Evolutionary conservation across 2,797 vertebrate species (phyloP).

Genomic region (Melanogrammus aeglefinus): DNA sequence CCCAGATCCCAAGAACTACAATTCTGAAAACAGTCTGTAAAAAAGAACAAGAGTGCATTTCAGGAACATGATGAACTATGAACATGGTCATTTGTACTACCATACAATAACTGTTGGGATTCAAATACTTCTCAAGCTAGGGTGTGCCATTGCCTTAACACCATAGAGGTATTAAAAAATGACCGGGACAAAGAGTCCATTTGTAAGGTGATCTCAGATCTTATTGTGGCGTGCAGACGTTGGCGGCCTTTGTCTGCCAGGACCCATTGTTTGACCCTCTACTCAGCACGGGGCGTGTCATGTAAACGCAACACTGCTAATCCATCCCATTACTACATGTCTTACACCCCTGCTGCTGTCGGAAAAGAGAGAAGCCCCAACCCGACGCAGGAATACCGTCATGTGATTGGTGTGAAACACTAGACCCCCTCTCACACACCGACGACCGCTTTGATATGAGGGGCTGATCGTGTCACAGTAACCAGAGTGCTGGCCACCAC

Average conservation of each 20-base stretch:
- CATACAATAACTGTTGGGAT: background rate
- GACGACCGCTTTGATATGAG: constrained; percentile 43
- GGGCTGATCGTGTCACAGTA: constrained; percentile 50
- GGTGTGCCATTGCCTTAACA: background rate
- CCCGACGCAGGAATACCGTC: background rate
- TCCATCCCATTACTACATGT: constrained; percentile 47
- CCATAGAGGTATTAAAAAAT: background rate
- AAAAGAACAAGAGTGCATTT: background rate
- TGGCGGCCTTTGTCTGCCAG: constrained; percentile 26
- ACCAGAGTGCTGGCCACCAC: constrained; percentile 51
- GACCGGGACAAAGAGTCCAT: background rate
- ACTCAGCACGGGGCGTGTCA: constrained; percentile 49
- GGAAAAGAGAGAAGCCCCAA: constrained; percentile 17
- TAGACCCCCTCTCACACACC: constrained; percentile 29
- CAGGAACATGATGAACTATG: background rate
- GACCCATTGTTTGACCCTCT: constrained; percentile 43
- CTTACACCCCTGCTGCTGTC: constrained; percentile 39
- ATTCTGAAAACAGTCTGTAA: constrained; percentile 92
- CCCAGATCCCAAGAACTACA: constrained; percentile 96
- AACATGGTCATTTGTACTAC: background rate
- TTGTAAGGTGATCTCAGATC: background rate
- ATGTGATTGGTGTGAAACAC: constrained; percentile 37
- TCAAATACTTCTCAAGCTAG: background rate
- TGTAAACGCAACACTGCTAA: constrained; percentile 38
- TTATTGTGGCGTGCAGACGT: background rate